Evolutionary conservation across 2,113 vertebrate genomes (phyloP), one percentile per base, ranked within the genome.

Genomic region (Muntiacus reevesi): DNA sequence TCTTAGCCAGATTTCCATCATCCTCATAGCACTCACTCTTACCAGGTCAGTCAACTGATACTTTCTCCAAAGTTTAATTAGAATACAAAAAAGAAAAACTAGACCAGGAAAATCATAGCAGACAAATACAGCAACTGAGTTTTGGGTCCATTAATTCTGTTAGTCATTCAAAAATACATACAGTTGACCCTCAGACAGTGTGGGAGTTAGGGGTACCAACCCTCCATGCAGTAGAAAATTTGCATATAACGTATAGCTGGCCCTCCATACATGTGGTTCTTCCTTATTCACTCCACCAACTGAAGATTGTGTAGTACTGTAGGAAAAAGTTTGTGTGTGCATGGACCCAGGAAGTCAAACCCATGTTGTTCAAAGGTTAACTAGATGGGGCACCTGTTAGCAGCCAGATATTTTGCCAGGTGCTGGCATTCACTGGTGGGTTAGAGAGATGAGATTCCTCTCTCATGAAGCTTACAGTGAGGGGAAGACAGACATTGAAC

Each of bases 21-120:
- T 17, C 55, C 12, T 50, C 50, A 40, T 2, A 62, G 19, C 28
- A 55, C 54, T 92, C 40, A 15, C 4, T 94, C n/a, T 50, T 19
- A 87, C 47, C 87, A 50, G 13, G 9, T 45, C 40, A 23, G 16
- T 11, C 16, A 30, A 11, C 7, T 33, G 45, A 28, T 45, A 94
- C 6, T 85, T 94, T 25, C 19, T 30, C 67, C 28, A 13, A 94
- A 81, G 40, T 90, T 89, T 83, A 62, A 83, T 89, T 84, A 67
- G 43, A 97, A 52, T 45, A 59, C 54, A 43, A 45, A 89, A 25
- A 50, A 30, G 52, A 11, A 76, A 96, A 94, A 6, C 52, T 27
- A 47, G 7, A 94, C 16, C 40, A 78, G 47, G 54, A 95, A 86
- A 14, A 82, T 4, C 40, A 25, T 7, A 64, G 45, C 7, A 79